Conservation (phyloP, 2,888 invertebrate species). For the Ferdinandea cuprea region DNA sequence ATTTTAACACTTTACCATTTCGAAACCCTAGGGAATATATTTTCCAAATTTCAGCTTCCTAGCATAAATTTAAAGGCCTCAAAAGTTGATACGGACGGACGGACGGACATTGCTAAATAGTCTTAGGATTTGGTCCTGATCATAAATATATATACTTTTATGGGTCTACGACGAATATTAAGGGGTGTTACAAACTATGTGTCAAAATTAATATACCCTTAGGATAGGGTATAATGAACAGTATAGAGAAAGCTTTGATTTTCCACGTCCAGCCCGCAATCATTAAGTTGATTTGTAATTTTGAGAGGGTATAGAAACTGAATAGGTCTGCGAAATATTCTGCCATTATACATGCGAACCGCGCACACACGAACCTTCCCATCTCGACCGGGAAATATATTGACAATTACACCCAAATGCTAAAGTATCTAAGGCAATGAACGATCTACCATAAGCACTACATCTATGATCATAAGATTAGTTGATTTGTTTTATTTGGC, state of each 20-base stretch:
- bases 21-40: too few species aligned
- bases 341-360: conserved; percentile 36
- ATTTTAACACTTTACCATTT: too few species aligned
- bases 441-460: conserved; percentile 23
- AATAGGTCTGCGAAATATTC: conserved; percentile 32
- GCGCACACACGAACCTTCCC: conserved; percentile 33
- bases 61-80: too few species aligned
- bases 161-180: too few species aligned
- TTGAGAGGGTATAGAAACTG: conserved; percentile 37
- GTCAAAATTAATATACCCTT: too few species aligned
- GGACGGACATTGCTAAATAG: too few species aligned
- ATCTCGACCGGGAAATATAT: conserved; percentile 27
- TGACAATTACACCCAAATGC: conserved; percentile 16
- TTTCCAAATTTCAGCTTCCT: too few species aligned
- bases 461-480: conserved; percentile 24
- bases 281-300: conserved; percentile 18
- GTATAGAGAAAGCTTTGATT: conserved; percentile 10
- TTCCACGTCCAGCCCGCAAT: conserved; percentile 36
- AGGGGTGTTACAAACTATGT: too few species aligned
- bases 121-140: too few species aligned
- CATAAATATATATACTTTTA: too few species aligned
- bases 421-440: conserved; percentile 17
- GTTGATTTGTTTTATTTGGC: conserved; percentile 21
- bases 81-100: too few species aligned
- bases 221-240: too few species aligned